Evolutionary conservation across 2,113 vertebrate species (phyloP), one percentile per base, ranked within the genome.

Genomic region (Scortum barcoo): DNA sequence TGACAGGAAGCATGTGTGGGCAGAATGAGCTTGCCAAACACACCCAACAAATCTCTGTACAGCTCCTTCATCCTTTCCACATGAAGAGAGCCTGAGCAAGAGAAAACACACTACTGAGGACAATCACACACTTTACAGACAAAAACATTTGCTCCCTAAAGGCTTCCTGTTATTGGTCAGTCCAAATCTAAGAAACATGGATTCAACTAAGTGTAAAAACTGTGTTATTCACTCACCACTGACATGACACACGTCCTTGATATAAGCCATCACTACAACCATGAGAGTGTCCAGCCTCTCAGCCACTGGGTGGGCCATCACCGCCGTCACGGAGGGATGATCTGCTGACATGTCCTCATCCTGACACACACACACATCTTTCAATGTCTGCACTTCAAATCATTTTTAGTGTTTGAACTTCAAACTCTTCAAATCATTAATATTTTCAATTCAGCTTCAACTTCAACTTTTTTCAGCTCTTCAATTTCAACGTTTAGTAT

Each of bases 21-120:
- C 81, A 99, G 94, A 40, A 99, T 95, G 65, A 99, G 96, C 87
- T 97, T 99, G 92, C 99, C 97, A 84, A 99, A 99, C 76, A 97
- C 93, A 19, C 86, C 91, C 90, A 98, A 56, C 56, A 99, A 79
- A 87, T 99, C 98, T 28, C 91, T 94, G 92, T 97, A 99, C 68
- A 99, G 92, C 24, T 96, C 96, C 88, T 99, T 99, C 0, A 96
- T 97, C 88, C 74, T 93, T 81, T 90, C 95, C 81, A 95, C 86
- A 9, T 97, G 92, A n/a, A 98, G 88, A 44, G 90, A 93, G 22
- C 95, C 98, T 99, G 80, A 0, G 50, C 60, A 79, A 62, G 84
- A 66, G 33, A 14, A 30, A 24, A 63, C 10, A 22, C 6, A 58
- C 7, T 2, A 24, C 0, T 30, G 11, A 11, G 14, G 42, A 62